Evolutionary conservation across 1,140 invertebrate genomes (phyloP).

Genomic region (Eriocheir sinensis): DNA sequence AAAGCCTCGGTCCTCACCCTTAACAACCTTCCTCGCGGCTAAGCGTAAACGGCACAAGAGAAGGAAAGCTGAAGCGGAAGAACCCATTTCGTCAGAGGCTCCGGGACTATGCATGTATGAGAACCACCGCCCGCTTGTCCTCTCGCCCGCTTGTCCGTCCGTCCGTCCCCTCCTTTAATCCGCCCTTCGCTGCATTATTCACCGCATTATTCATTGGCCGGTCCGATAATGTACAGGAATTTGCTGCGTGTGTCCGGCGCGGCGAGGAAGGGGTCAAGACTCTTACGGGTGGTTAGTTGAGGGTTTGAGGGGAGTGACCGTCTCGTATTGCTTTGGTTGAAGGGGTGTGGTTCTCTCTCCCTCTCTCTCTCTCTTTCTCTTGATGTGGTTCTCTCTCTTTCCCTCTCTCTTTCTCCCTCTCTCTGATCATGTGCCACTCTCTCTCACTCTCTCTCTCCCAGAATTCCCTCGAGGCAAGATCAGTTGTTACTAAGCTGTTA

Average conservation of each 20-base stretch:
- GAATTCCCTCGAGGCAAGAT: background rate
- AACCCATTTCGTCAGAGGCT: no score
- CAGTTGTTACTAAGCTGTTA: background rate
- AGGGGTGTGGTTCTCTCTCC: no score
- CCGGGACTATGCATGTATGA: no score
- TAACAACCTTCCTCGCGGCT: no score
- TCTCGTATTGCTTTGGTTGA: no score
- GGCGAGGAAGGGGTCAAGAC: background rate
- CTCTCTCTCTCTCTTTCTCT: background rate
- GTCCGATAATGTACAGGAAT: constrained; percentile 1
- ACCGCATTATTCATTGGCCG: background rate
- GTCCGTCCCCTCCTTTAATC: background rate
- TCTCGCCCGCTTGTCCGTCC: background rate
- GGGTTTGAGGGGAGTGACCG: no score
- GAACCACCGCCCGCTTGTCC: no score
- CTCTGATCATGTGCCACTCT: no score
- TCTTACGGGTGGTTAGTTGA: background rate
- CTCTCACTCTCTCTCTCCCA: background rate
- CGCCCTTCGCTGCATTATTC: background rate
- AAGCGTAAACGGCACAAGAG: no score
- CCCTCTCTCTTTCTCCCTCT: no score
- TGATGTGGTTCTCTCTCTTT: background rate
- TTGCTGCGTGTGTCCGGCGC: background rate
- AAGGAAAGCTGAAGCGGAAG: no score
- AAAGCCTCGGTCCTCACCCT: no score